Evolutionary conservation across 2,888 invertebrate species (phyloP).

Genomic region (Meloe dianella): DNA sequence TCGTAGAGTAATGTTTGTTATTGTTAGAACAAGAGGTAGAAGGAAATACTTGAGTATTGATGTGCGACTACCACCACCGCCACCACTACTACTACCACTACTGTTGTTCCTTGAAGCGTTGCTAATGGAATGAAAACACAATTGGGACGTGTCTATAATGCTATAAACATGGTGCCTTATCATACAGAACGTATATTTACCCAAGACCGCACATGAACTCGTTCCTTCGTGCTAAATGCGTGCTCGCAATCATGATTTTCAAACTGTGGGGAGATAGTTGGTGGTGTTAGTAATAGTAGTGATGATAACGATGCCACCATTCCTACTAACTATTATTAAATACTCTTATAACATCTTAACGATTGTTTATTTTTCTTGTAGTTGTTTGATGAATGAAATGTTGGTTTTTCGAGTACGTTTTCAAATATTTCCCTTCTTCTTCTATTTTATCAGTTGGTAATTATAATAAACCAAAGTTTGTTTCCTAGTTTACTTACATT

Average conservation of each 20-base stretch:
- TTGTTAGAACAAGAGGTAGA: neutral
- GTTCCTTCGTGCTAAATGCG: slow-evolving; percentile 32
- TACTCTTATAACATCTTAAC: neutral
- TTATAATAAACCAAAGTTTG: neutral
- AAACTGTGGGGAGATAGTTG: slow-evolving; percentile 15
- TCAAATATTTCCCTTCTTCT: neutral
- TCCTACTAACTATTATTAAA: neutral
- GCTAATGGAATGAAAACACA: slow-evolving; percentile 50
- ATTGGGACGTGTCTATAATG: slow-evolving; percentile 48
- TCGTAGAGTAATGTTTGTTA: too few species aligned
- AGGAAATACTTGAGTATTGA: slow-evolving; percentile 23
- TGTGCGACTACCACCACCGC: slow-evolving; percentile 19
- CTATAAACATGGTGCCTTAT: slow-evolving; percentile 47
- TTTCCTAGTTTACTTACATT: neutral
- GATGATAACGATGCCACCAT: neutral
- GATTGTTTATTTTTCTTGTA: neutral
- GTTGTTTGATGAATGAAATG: neutral
- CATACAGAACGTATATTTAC: slow-evolving; percentile 47
- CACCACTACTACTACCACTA: neutral
- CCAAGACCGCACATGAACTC: slow-evolving; percentile 41
- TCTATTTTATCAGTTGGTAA: neutral
- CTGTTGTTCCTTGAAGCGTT: slow-evolving; percentile 36
- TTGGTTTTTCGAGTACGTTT: neutral
- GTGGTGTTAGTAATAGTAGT: neutral
- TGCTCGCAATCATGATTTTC: slow-evolving; percentile 38